Evolutionary conservation across 2,797 vertebrate species (phyloP), one percentile per base, ranked within the genome.

Genomic region (Pangasius mekongensis): DNA sequence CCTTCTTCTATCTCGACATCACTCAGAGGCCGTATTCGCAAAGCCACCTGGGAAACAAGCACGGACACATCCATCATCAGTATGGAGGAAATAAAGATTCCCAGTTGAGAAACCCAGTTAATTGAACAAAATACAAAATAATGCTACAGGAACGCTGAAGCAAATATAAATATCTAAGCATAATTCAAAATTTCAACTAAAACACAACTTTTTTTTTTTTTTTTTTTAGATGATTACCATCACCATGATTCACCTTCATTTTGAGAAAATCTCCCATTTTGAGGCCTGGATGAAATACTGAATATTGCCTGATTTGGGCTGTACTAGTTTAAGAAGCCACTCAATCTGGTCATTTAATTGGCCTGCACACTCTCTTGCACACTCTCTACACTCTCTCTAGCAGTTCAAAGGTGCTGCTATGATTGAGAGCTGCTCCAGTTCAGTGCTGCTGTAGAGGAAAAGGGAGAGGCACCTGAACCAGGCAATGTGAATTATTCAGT

Each of bases 21-120:
- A 11, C 96, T 99, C 92, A 98, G 95, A 62, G 98, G 98, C 74
- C 97, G 96, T 91, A 99, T 96, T 90, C 98, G 96, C 91, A 99
- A 95, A 4, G 97, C 97, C 89, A 99, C 98, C 98, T 99, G 93
- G 3, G 14, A 90, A 62, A 62, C 36, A 73, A 74, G 8, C 3
- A 74, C 5, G 18, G 18, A 85, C 43, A 64, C 3, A 77, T 7
- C 27, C 7, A 20, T 62, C 6, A 47, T 74, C 8, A 43, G 36
- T 74, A 18, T 58, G 1, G 8, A 10, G 36, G 47, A 85, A 74
- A 74, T 58, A 60, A 56, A 16, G 14, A 43, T 54, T 36, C 36
- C 18, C 4, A 56, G 3, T 39, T 36, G 0, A 39, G 18, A 33
- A 62, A 43, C 20, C 8, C 1, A 47, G 8, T 66, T 33, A 67